Percentiles rank a stretch among this genome's conserved stretches.
These are phyloP conservation scores for Callaeas wilsoni DNA, from an alignment of 2,113 vertebrate genomes.

Conservation along the genomic window DNA sequence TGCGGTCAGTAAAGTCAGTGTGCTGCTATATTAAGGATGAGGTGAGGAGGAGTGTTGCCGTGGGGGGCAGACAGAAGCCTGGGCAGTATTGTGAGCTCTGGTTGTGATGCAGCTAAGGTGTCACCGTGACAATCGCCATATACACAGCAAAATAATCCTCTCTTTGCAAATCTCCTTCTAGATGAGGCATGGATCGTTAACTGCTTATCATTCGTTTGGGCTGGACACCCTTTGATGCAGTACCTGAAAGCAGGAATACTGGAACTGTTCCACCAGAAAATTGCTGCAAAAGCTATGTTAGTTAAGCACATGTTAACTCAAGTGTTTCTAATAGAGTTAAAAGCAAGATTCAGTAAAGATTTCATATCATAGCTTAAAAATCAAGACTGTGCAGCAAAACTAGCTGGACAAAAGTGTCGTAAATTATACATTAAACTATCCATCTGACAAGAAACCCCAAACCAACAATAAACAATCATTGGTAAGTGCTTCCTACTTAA, in stretches of 20 bases:
- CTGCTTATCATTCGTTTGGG: background rate
- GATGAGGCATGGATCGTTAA: background rate
- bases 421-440: background rate
- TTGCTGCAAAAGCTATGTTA: background rate
- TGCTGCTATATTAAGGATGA: background rate
- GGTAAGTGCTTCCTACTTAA: background rate
- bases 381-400: background rate
- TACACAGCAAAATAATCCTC: background rate
- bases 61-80: too few species aligned
- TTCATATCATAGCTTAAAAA: background rate
- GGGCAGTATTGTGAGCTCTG: background rate
- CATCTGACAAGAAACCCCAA: background rate
- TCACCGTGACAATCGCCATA: background rate
- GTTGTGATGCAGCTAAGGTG: background rate
- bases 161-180: background rate
- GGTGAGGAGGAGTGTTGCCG: background rate
- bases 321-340: background rate
- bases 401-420: background rate
- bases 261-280: background rate
- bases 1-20: background rate
- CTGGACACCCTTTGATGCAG: background rate
- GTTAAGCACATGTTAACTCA: background rate
- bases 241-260: background rate
- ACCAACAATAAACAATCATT: background rate
- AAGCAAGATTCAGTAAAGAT: background rate